Conservation (phyloP, 2,888 invertebrate species). For the Lampropteryx suffumata region DNA sequence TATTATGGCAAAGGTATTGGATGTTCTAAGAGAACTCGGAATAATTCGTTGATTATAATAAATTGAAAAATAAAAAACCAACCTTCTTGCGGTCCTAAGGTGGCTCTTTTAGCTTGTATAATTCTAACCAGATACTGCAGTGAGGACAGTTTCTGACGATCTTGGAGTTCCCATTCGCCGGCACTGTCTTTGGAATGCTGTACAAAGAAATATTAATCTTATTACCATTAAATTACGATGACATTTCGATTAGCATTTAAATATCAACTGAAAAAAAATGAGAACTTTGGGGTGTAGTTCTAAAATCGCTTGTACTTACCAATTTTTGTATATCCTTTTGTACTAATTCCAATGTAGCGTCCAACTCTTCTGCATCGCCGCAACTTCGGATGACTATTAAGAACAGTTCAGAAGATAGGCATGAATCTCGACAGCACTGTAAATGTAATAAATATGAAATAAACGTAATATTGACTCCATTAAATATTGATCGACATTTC, state of each 20-base stretch:
- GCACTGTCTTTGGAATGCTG: constrained; percentile 92
- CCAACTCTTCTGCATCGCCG: constrained; percentile 91
- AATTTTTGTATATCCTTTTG: constrained; percentile 91
- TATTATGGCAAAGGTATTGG: too few species aligned
- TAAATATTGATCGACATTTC: too few species aligned
- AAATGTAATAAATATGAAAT: constrained; percentile 41
- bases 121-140: constrained; percentile 90
- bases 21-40: too few species aligned
- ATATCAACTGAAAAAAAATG: too few species aligned
- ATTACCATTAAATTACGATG: neutral
- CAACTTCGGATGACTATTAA: constrained; percentile 91
- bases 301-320: constrained; percentile 59
- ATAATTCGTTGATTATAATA: too few species aligned
- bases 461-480: neutral
- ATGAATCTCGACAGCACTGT: constrained; percentile 90
- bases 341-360: constrained; percentile 90
- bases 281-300: too few species aligned
- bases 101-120: constrained; percentile 84
- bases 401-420: constrained; percentile 92
- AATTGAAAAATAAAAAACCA: constrained; percentile 9
- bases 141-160: constrained; percentile 94
- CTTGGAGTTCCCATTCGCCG: constrained; percentile 90
- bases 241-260: too few species aligned
- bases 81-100: constrained; percentile 74
- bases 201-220: constrained; percentile 19